Evolutionary conservation across 2,888 invertebrate genomes (phyloP).

Genomic region (Salpingus planirostris): DNA sequence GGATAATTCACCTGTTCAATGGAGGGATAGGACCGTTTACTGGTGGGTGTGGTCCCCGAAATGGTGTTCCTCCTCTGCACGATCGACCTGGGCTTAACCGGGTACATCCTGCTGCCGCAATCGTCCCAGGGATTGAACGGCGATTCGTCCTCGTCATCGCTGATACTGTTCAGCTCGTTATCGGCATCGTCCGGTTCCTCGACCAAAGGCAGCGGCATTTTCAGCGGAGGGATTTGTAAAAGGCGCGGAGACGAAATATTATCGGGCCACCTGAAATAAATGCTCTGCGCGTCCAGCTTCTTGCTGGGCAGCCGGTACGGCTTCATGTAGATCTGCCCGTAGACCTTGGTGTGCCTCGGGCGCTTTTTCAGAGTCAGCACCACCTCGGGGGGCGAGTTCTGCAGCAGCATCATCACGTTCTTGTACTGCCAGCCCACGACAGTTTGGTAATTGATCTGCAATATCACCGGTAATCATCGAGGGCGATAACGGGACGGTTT

Average conservation of each 20-base stretch:
- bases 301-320: conserved; percentile 65
- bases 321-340: conserved; percentile 64
- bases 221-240: conserved; percentile 50
- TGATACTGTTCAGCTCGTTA: conserved; percentile 44
- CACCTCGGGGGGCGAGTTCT: conserved; percentile 73
- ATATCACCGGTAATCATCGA: background rate
- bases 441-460: conserved; percentile 60
- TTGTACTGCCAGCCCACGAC: conserved; percentile 76
- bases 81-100: conserved; percentile 65
- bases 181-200: conserved; percentile 24
- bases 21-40: conserved; percentile 52
- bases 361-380: conserved; percentile 73
- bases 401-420: conserved; percentile 62
- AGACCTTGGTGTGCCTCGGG: conserved; percentile 71
- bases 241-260: conserved; percentile 60
- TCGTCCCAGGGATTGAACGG: conserved; percentile 45
- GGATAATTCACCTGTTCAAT: conserved; percentile 52
- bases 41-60: conserved; percentile 68
- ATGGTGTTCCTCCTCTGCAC: conserved; percentile 81
- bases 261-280: conserved; percentile 58
- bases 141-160: conserved; percentile 42
- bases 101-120: conserved; percentile 55
- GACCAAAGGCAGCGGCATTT: conserved; percentile 36
- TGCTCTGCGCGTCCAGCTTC: conserved; percentile 52
- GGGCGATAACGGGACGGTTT: background rate